Evolutionary conservation across 2,113 vertebrate species (phyloP).

Genomic region (Myrmecobius fasciatus): DNA sequence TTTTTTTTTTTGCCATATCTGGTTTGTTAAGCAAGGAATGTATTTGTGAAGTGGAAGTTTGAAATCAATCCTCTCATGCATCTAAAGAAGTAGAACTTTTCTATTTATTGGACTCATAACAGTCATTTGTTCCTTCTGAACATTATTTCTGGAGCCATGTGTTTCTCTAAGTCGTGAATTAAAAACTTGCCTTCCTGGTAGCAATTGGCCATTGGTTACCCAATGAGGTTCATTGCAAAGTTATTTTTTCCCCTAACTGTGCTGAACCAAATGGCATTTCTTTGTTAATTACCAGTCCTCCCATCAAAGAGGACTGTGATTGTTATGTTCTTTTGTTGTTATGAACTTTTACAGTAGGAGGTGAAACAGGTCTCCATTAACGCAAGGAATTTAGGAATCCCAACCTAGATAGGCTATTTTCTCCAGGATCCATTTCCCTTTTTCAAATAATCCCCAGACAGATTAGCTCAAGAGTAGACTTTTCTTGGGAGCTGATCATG

Average conservation of each 20-base stretch:
- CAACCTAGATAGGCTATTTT: not conserved
- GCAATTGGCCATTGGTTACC: constrained; percentile 55
- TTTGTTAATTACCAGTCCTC: constrained; percentile 59
- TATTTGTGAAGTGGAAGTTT: not conserved
- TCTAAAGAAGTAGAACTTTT: not conserved
- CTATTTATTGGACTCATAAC: not conserved
- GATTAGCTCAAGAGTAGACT: not conserved
- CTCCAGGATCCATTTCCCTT: not conserved
- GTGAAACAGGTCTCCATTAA: not conserved
- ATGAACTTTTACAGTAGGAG: not conserved
- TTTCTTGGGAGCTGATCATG: too few species aligned
- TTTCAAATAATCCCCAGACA: not conserved
- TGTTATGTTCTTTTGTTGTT: constrained; percentile 36
- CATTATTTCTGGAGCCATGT: not conserved
- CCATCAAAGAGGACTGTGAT: constrained; percentile 8
- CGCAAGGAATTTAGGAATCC: not conserved
- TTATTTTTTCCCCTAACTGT: constrained; percentile 74
- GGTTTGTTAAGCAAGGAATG: not conserved
- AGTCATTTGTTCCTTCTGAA: not conserved
- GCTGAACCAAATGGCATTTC: constrained; percentile 72
- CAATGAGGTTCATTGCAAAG: constrained; percentile 71
- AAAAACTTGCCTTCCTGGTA: constrained; percentile 55
- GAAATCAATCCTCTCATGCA: not conserved
- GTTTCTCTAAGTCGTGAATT: constrained; percentile 19
- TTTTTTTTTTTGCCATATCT: not conserved